Percentiles rank a stretch among this genome's conserved stretches.
Evolutionary conservation across 2,113 vertebrate species (phyloP).

Genomic region (Tychaedon coryphoeus): DNA sequence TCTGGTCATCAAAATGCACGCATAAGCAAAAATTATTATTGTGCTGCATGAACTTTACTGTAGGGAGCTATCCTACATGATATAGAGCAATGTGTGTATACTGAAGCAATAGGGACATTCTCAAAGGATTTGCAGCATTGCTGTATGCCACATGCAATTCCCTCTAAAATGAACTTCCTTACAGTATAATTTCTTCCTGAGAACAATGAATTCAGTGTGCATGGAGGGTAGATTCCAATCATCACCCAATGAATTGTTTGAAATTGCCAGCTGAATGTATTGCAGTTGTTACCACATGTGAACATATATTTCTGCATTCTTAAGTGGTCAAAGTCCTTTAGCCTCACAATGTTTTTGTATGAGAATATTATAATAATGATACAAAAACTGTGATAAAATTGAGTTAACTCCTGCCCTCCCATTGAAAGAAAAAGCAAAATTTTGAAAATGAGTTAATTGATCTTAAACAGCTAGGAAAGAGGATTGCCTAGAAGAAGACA

Average conservation of each 20-base stretch:
- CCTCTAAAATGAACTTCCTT: neutral
- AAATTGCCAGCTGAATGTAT: neutral
- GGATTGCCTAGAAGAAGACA: accelerated
- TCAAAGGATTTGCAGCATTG: neutral
- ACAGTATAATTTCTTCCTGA: neutral
- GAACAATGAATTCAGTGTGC: slow-evolving; percentile 39
- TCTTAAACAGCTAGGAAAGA: neutral
- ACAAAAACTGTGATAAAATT: neutral
- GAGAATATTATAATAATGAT: neutral
- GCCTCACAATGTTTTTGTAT: neutral
- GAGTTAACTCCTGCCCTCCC: neutral
- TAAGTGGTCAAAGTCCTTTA: neutral
- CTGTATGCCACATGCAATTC: neutral
- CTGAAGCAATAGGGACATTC: neutral
- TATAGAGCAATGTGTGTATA: neutral
- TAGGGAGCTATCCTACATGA: neutral
- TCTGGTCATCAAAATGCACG: neutral
- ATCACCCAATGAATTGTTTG: neutral
- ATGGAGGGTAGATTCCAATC: neutral
- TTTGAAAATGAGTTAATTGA: neutral
- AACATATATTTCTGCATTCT: neutral
- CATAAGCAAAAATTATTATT: neutral
- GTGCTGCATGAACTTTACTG: neutral
- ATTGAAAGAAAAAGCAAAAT: neutral
- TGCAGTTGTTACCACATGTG: neutral